Evolutionary conservation across 2,113 vertebrate genomes (phyloP), one percentile per base, ranked within the genome.

Genomic region (Hippocampus zosterae): DNA sequence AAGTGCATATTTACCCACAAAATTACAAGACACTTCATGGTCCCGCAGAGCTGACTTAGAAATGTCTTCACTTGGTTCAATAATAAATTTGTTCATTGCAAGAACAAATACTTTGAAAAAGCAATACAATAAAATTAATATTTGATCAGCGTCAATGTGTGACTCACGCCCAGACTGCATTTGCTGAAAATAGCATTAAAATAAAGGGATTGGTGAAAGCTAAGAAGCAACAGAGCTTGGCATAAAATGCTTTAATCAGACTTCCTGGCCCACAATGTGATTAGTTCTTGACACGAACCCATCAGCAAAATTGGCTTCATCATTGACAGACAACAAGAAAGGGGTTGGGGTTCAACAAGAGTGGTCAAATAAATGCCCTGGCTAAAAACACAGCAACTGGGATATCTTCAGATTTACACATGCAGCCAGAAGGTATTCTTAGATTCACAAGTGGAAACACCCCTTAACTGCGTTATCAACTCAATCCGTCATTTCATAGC

Each of bases 321-420:
- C 73, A 42, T 79, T 65, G 40, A 64, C 55, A 76, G 53, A 63
- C 65, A 74, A 68, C 37, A 69, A 60, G 75, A 68, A 63, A 76
- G 68, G 81, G 82, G 85, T 74, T 86, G 76, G 62, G 81, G 85
- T 88, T 90, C 86, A 86, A 85, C 79, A 21, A 84, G 80, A 73
- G 21, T 10, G 46, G 73, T 83, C 42, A 55, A 80, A 74, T 79
- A 77, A 84, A 75, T 70, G 76, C 61, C 55, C 72, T 25, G 68
- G 62, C 75, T 79, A 77, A 78, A 90, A 90, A 91, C 82, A 67
- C 80, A 69, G 59, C 86, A 90, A 81, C 84, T 91, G 91, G 91
- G 69, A 72, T 75, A 59, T 59, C 71, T 68, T 70, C 60, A 60
- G 70, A 68, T 41, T 53, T 68, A 70, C 61, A 55, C 67, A 75